phyloP scores from a whole-genome alignment of 2,888 invertebrate species.

The Syritta pipiens region DNA sequence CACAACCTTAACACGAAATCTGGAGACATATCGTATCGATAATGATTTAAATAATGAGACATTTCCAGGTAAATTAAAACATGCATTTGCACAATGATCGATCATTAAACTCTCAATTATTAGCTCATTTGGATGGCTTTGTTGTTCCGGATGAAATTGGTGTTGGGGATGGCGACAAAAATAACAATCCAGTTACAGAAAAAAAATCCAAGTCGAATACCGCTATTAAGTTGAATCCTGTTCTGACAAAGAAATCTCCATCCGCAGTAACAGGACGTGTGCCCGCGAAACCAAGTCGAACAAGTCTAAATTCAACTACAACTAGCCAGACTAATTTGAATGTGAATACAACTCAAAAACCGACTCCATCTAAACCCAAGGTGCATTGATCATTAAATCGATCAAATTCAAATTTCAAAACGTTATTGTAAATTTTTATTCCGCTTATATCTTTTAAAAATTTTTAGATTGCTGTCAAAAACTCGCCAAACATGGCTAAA shows the following conservation, averaged over 20 bases:
- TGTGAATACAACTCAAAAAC: constrained; percentile 26
- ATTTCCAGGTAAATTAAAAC: constrained; percentile 70
- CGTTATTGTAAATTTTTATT: neutral
- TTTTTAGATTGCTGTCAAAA: constrained; percentile 39
- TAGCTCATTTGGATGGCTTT: constrained; percentile 25
- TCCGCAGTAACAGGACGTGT: constrained; percentile 36
- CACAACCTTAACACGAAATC: too few species aligned
- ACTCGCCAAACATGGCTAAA: constrained; percentile 34
- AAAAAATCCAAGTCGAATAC: constrained; percentile 58
- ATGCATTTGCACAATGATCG: neutral
- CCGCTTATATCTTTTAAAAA: constrained; percentile 5
- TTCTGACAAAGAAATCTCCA: constrained; percentile 76
- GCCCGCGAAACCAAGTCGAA: constrained; percentile 6
- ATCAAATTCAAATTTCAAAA: neutral
- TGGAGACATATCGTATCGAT: constrained; percentile 34
- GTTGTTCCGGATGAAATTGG: constrained; percentile 5
- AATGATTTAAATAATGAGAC: constrained; percentile 71
- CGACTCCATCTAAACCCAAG: constrained; percentile 42
- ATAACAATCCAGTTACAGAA: constrained; percentile 65
- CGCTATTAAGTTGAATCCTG: constrained; percentile 75
- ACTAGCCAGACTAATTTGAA: constrained; percentile 71
- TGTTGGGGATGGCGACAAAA: constrained; percentile 70
- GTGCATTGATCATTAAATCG: constrained; percentile 39
- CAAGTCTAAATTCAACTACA: constrained; percentile 30
- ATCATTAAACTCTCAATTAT: neutral